phyloP scores from a whole-genome alignment of 2,113 vertebrate genomes.

The Philantomba maxwellii region DNA sequence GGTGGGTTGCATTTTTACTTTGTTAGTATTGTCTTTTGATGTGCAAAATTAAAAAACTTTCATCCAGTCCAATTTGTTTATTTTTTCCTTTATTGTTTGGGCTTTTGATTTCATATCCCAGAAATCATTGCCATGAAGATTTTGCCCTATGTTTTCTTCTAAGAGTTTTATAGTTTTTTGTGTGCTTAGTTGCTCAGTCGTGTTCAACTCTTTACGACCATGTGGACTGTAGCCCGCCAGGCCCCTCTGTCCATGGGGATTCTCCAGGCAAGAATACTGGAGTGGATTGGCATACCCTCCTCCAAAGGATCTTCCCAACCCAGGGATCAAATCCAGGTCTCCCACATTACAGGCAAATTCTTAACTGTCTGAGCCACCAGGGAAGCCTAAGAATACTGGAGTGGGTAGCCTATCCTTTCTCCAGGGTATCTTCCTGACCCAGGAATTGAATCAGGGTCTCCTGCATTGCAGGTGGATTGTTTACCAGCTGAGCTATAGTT shows the following conservation, averaged over 20 bases:
- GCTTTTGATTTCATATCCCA: background rate
- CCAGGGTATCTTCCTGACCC: too few species aligned
- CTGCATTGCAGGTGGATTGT: background rate
- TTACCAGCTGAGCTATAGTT: background rate
- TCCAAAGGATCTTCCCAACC: background rate
- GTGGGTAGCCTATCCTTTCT: too few species aligned
- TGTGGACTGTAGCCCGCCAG: background rate
- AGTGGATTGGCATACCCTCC: background rate
- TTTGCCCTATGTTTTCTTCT: background rate
- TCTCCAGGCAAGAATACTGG: background rate
- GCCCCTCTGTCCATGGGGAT: background rate
- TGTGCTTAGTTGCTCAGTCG: background rate
- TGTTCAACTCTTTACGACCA: rapidly evolving
- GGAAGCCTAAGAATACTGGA: background rate
- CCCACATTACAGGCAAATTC: background rate
- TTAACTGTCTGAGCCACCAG: background rate
- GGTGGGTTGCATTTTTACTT: background rate
- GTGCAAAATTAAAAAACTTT: background rate
- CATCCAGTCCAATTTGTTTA: background rate
- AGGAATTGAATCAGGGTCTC: background rate
- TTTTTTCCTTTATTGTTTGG: background rate
- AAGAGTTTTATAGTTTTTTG: background rate
- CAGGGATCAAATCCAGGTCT: background rate
- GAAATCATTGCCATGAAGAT: background rate
- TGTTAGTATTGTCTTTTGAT: background rate